Evolutionary conservation across 2,113 vertebrate species (phyloP), one percentile per base, ranked within the genome.

Genomic region (Psephotus haematonotus): DNA sequence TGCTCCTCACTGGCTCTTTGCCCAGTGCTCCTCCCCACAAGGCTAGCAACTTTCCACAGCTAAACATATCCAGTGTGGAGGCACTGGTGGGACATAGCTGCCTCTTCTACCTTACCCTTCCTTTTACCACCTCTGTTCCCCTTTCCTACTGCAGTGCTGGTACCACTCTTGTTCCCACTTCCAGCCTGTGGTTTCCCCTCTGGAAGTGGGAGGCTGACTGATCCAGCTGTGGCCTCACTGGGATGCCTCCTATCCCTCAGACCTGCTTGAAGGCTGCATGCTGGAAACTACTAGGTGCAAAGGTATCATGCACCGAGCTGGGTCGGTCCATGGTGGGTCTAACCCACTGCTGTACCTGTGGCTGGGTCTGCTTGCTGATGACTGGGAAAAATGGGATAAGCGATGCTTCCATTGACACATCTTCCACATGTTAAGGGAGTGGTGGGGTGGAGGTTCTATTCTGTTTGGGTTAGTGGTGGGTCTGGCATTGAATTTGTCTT

Each of bases 291-390:
- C 57, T 59, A 15, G 9, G 49, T 47, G 17, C 17, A 69, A 60
- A 71, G 2, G 4, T 15, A 24, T 16, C 6, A 1, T 1, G 8
- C 7, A 5, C 10, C 7, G 5, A 0, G 3, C 9, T 37, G 50
- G 39, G 5, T 25, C 60, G 53, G 12, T 6, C 15, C 15, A 6
- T 1, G 6, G 29, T 2, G 5, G 13, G 3, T 43, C 55, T 64
- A 69, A 49, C 22, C 27, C 28, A 8, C 27, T 20, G 17, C 25
- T 2, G 0, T 50, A 55, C 18, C 35, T 72, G 31, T 17, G 31
- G 19, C 47, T 69, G 24, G 23, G 17, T 68, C n/a, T 75, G 37
- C 41, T 74, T 67, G 52, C 62, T 82, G 28, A 5, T 44, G 75
- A 55, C 0, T 37, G 41, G 65, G 55, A 46, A 81, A 83, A 90